Evolutionary conservation across 2,888 invertebrate species (phyloP).

Genomic region (Branchellion lobata): DNA sequence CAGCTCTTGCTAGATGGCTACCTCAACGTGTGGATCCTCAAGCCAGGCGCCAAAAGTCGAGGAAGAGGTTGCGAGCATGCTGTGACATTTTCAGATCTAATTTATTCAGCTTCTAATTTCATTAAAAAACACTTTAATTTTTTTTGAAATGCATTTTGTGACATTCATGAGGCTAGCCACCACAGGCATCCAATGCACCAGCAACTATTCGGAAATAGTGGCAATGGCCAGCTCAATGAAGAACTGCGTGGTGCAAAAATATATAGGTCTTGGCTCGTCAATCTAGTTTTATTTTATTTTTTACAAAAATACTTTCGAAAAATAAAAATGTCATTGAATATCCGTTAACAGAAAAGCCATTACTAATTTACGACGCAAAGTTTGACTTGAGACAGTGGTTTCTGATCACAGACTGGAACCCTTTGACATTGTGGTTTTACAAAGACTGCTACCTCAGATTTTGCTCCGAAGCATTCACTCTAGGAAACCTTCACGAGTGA

Average conservation of each 20-base stretch:
- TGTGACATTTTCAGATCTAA: constrained; percentile 14
- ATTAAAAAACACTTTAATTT: not conserved
- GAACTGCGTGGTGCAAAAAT: constrained; percentile 5
- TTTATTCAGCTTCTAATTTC: not conserved
- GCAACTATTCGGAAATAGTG: not conserved
- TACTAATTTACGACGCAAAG: constrained; percentile 84
- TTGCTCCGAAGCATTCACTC: constrained; percentile 74
- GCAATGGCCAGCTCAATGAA: not conserved
- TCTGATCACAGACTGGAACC: constrained; percentile 83
- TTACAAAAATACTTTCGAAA: no score
- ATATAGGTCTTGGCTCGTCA: no score
- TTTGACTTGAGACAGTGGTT: constrained; percentile 96
- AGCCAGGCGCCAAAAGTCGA: constrained; percentile 82
- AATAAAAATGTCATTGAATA: no score
- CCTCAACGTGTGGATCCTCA: constrained; percentile 88
- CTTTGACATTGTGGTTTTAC: constrained; percentile 88
- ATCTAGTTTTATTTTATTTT: no score
- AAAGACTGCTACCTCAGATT: constrained; percentile 88
- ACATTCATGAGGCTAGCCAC: no score
- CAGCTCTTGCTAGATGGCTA: constrained; percentile 73
- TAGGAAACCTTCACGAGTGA: constrained; percentile 85
- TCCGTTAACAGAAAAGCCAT: constrained; percentile 77
- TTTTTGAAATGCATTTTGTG: no score
- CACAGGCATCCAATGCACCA: not conserved
- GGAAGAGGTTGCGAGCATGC: constrained; percentile 68